Conservation (phyloP, 1,140 invertebrate species). For the Anastrepha obliqua region DNA sequence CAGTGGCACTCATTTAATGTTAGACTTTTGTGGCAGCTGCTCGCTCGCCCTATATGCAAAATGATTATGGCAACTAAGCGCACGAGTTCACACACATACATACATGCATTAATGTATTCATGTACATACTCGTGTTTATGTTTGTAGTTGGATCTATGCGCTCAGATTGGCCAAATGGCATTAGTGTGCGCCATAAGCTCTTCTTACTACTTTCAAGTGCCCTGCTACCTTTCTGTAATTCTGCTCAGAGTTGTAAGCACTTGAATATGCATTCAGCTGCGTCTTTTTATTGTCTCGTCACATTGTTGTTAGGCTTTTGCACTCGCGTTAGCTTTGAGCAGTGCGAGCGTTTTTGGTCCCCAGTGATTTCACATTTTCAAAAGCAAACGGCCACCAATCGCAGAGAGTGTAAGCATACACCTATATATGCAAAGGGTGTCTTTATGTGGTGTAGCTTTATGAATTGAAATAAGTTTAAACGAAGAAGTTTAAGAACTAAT, state of each 20-base stretch:
- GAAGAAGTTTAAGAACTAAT: too few species aligned
- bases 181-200: not conserved
- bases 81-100: not conserved
- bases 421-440: too few species aligned
- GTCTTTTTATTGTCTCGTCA: constrained; percentile 30
- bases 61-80: not conserved
- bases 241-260: not conserved
- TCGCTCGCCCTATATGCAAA: not conserved
- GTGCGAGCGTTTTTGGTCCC: not conserved
- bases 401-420: not conserved
- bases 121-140: not conserved
- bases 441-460: too few species aligned
- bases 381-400: not conserved
- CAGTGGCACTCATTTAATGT: not conserved
- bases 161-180: not conserved
- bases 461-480: too few species aligned
- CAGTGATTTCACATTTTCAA: constrained; percentile 28
- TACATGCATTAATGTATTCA: not conserved
- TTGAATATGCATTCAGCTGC: constrained; percentile 1
- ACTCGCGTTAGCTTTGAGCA: not conserved
- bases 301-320: constrained; percentile 40
- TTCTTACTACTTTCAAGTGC: not conserved
- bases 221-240: not conserved
- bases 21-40: constrained; percentile 10
- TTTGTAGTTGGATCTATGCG: not conserved